Evolutionary conservation across 2,888 invertebrate species (phyloP).

Genomic region (Drosophila falleni): DNA sequence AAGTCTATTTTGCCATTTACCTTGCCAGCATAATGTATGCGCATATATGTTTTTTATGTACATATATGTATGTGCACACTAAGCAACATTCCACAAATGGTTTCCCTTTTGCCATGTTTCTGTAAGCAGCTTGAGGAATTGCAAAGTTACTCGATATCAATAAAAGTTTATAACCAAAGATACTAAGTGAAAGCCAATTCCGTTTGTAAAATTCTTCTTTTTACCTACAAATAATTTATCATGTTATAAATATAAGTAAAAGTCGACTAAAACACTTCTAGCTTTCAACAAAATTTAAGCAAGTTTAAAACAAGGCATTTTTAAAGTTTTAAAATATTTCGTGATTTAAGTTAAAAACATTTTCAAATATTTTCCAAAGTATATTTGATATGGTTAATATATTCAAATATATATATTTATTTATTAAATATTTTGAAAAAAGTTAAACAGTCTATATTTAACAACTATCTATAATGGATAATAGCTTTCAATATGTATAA

Average conservation of each 20-base stretch:
- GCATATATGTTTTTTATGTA: conserved; percentile 5
- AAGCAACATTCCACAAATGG: conserved; percentile 67
- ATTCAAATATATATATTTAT: no score
- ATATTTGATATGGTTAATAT: neutral
- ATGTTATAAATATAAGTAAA: no score
- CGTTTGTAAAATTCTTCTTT: neutral
- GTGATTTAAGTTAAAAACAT: no score
- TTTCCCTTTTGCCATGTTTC: conserved; percentile 20
- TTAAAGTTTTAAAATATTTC: no score
- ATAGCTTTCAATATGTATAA: neutral
- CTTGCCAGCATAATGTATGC: conserved; percentile 37
- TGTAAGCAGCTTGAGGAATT: conserved; percentile 50
- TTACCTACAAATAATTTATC: no score
- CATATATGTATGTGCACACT: conserved; percentile 23
- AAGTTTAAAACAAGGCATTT: no score
- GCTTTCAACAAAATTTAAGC: no score
- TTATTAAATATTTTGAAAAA: no score
- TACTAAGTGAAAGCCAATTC: conserved; percentile 7
- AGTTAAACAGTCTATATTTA: neutral
- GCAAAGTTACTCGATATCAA: conserved; percentile 66
- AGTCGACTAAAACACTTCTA: no score
- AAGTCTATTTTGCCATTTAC: conserved; percentile 70
- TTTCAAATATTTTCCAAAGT: neutral
- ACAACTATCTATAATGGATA: neutral
- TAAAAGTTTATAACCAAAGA: conserved; percentile 54